Base-by-base conservation (phyloP, 2,797 vertebrate species). In the Pipistrellus pygmaeus region DNA sequence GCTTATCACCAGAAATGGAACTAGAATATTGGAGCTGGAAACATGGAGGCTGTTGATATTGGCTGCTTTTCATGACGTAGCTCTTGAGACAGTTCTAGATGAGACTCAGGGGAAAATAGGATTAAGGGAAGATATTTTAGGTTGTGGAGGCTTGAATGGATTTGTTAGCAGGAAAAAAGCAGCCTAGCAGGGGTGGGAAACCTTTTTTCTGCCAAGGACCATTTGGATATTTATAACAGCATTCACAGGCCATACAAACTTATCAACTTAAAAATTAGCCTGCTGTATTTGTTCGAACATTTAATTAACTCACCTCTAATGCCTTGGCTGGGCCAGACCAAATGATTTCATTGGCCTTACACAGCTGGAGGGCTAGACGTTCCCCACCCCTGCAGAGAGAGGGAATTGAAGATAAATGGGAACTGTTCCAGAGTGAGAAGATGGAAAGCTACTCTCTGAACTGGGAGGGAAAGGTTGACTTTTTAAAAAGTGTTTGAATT, bases 11-110 rank as follows among this genome's bases (percentile, higher is more conserved):
- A 27, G 84, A 81, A 75, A 44, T 27, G n/a, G 66, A 87, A 57
- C 25, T 82, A 38, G 48, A 51, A 41, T 64, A 32, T 21, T 46
- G 85, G n/a, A 83, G 17, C 25, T 68, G 30, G 85, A 69, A 68
- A 69, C 25, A 20, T n/a, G 15, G 55, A 92, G 48, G n/a, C 77
- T 82, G 0, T 77, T 96, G 71, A 83, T 68, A 21, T 35, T 68
- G 71, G 21, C 51, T 92, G 60, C 30, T 83, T 96, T 90, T 94
- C 81, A 51, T 72, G 46, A 68, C 17, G 32, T 32, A 72, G 30
- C 32, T 73, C 51, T 78, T 68, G 38, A 87, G 51, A 21, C 73
- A 2, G 2, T 66, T 87, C n/a, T 87, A 64, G 73, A 62, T 91
- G 44, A 80, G 9, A 44, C 53, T 82, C 30, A 53, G 41, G 46